Evolutionary conservation across 2,888 invertebrate species (phyloP), one percentile per base, ranked within the genome.

Genomic region (Polia nebulosa): DNA sequence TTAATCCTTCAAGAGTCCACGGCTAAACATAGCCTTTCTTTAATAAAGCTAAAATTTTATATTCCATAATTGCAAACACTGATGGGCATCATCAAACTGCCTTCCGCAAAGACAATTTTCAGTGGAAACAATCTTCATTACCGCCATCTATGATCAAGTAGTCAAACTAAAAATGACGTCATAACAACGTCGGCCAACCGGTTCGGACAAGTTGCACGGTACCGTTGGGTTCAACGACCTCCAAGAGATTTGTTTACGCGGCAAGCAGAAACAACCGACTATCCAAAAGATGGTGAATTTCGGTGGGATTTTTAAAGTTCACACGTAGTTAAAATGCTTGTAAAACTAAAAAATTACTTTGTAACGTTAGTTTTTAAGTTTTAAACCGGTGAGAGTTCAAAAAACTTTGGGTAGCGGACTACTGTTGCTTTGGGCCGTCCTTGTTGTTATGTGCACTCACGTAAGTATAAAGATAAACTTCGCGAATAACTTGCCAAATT

Each of bases 171-270:
- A 74, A 29, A 76, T 95, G 94, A 95, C 95, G 94, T 95, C 95
- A 95, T 88, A 83, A 63, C 81, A 79, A 73, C 87, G 87, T 87
- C 83, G 80, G 66, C 81, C 86, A 76, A 90, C 90, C 90, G 89
- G 92, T 90, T 91, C 87, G 86, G 81, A 83, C 90, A 91, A 92
- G 91, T 91, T 89, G 89, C 90, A 85, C 86, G 86, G 91, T 95
- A 94, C 95, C 95, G 95, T 95, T 95, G 94, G 92, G 95, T 90
- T 94, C 92, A 91, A 89, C 85, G 93, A 90, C 92, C 94, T 64
- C 72, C 75, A 72, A 72, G 83, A 85, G 89, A 90, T 93, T 92
- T 93, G 94, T 94, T 95, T 94, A 94, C 93, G 90, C 93, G 92
- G 90, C 89, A 92, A 92, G 85, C 72, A 83, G 88, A 92, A 92